A percentile compares a stretch with the other conserved stretches of the same genome.
Evolutionary conservation across 92 coral and sea anemone genomes (phyloP).

Genomic region (Epizoanthus fatuus): DNA sequence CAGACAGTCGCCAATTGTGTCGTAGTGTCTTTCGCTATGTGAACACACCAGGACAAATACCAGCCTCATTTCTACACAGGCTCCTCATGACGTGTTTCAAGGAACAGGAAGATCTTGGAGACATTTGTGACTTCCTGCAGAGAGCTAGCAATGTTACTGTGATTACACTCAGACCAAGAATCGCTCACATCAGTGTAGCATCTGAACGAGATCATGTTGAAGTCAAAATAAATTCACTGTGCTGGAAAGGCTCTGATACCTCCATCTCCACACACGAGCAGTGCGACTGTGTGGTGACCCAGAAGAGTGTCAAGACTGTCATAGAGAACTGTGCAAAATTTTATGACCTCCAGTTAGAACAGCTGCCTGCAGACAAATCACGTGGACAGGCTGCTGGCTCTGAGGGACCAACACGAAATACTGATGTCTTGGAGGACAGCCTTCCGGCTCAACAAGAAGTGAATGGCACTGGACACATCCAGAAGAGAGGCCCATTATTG

Average conservation of each 20-base stretch:
- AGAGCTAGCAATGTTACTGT: background rate
- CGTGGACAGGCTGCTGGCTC: background rate
- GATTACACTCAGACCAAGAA: background rate
- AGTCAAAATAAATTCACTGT: background rate
- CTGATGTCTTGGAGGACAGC: too few relatives aligned
- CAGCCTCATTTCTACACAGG: background rate
- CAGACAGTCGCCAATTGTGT: background rate
- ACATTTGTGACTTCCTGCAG: background rate
- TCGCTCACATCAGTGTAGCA: background rate
- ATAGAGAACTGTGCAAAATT: background rate
- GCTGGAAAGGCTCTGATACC: too few relatives aligned
- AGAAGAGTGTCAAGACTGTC: background rate
- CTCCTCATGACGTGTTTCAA: background rate
- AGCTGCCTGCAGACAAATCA: background rate
- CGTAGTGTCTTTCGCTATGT: background rate
- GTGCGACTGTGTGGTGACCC: background rate
- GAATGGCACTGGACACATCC: too few relatives aligned
- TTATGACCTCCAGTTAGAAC: background rate
- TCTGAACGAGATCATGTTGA: background rate
- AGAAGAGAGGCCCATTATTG: too few relatives aligned
- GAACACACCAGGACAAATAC: background rate
- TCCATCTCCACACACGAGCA: background rate
- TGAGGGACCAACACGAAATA: background rate
- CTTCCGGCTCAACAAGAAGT: too few relatives aligned
- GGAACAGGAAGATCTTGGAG: slow-evolving; percentile 9